Base-by-base conservation (phyloP, 2,113 vertebrate species). In the Labrus mixtus region DNA sequence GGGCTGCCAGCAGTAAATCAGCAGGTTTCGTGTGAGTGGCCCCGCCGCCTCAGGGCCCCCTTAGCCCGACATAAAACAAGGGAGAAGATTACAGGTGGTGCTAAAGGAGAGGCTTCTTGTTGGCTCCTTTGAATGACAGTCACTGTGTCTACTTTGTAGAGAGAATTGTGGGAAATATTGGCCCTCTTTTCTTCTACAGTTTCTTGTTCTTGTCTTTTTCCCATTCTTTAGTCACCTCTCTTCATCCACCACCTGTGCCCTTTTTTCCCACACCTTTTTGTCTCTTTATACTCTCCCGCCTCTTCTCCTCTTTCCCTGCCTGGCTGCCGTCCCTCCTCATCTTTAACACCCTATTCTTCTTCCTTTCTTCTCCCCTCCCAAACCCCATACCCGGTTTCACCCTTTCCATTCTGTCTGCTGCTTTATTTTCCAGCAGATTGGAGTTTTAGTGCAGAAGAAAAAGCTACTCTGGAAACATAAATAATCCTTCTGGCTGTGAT, bases 11-110 rank as follows among this genome's bases (percentile, higher is more conserved):
- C 23, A 2, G 4, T 83, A 91, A 88, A 89, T 88, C 74, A 83
- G 76, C 1, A 6, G 78, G 61, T 81, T 79, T 69, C 33, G 50
- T 71, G 67, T 62, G 78, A 60, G 68, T 71, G 75, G 45, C 12
- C 61, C 69, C 55, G 11, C 70, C 13, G 70, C 84, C 85, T 45
- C 25, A 0, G 74, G 74, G 77, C 60, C 23, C 73, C 48, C 60
- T 54, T 51, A 25, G 19, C 48, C 39, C 23, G 0, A 80, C 89
- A 72, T 85, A 57, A 90, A 90, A 86, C 74, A 50, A 70, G 78
- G 58, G 70, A 71, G 83, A 83, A 84, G 82, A 91, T 90, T 87
- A 89, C 77, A 90, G 90, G 87, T 82, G 83, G 76, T 45, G 70
- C 46, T 74, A 20, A 50, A 50, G 1, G 51, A 6, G 2, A 60